Evolutionary conservation across 2,888 invertebrate species (phyloP).

Genomic region (Pharmacophagus antenor): DNA sequence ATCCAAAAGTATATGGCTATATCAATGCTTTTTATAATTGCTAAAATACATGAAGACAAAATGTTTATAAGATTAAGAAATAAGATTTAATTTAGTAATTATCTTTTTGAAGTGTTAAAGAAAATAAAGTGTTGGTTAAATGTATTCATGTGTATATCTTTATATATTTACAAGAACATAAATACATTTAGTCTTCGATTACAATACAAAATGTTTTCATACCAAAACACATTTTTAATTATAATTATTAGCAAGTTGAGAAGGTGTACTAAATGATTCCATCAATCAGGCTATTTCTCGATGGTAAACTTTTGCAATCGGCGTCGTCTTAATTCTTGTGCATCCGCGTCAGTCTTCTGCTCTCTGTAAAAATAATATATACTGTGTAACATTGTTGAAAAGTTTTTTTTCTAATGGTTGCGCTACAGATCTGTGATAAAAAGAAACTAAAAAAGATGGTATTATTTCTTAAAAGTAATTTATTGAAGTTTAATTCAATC

Average conservation of each 20-base stretch:
- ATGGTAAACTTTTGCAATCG: conserved; percentile 86
- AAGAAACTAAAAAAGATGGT: too few species aligned
- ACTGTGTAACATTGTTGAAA: background rate
- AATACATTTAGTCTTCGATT: conserved; percentile 71
- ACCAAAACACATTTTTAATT: conserved; percentile 77
- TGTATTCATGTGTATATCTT: conserved; percentile 77
- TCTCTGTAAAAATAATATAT: conserved; percentile 46
- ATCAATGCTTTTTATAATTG: conserved; percentile 90
- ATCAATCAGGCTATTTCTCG: conserved; percentile 65
- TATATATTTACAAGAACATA: conserved; percentile 80
- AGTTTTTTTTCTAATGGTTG: too few species aligned
- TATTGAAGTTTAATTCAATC: too few species aligned
- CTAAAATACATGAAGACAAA: conserved; percentile 45
- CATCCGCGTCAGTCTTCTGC: conserved; percentile 72
- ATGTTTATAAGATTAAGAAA: conserved; percentile 37
- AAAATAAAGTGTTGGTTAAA: conserved; percentile 52
- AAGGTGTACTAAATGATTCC: conserved; percentile 56
- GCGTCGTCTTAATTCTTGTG: conserved; percentile 87
- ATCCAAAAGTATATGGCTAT: conserved; percentile 88
- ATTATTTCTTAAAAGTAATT: too few species aligned
- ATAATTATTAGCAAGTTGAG: conserved; percentile 64
- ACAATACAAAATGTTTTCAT: conserved; percentile 75
- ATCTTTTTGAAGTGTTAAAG: conserved; percentile 34
- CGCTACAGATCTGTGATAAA: too few species aligned
- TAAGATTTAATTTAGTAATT: conserved; percentile 27